A percentile compares a stretch with the other conserved stretches of the same genome.
Evolutionary conservation across 2,888 invertebrate genomes (phyloP).

Genomic region (Meandrusa payeni): DNA sequence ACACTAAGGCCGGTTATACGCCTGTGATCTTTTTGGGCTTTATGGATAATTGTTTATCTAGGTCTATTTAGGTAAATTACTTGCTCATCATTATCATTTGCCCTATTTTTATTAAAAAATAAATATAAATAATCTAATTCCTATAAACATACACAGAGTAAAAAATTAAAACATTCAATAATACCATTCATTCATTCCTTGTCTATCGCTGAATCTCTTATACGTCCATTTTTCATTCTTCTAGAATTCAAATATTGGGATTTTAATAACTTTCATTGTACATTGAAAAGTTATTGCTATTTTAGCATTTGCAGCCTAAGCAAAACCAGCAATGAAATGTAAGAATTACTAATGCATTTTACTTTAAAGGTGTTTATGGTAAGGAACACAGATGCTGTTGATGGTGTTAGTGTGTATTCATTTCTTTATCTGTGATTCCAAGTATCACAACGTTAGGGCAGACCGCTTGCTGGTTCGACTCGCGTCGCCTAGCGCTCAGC

Average conservation of each 20-base stretch:
- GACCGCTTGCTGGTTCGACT: constrained; percentile 24
- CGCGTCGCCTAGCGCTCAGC: constrained; percentile 34
- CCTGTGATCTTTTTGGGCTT: no score
- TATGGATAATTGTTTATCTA: no score
- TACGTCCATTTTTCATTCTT: not conserved
- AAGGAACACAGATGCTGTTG: not conserved
- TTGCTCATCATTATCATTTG: no score
- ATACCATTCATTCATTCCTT: constrained; percentile 14
- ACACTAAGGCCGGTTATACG: no score
- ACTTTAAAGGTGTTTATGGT: not conserved
- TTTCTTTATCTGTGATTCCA: constrained; percentile 20
- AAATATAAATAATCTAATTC: no score
- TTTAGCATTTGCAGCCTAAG: no score
- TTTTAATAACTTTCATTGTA: not conserved
- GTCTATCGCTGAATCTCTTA: constrained; percentile 8
- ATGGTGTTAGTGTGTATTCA: not conserved
- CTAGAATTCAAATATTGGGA: no score
- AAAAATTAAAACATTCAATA: constrained; percentile 1
- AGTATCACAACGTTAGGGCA: constrained; percentile 13
- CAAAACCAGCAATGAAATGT: constrained; percentile 7
- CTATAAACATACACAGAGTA: no score
- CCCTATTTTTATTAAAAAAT: no score
- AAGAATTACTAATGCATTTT: not conserved
- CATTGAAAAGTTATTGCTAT: constrained; percentile 1
- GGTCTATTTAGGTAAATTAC: no score